phyloP scores from a whole-genome alignment of 2,888 invertebrate species.

The Microdon myrmicae region DNA sequence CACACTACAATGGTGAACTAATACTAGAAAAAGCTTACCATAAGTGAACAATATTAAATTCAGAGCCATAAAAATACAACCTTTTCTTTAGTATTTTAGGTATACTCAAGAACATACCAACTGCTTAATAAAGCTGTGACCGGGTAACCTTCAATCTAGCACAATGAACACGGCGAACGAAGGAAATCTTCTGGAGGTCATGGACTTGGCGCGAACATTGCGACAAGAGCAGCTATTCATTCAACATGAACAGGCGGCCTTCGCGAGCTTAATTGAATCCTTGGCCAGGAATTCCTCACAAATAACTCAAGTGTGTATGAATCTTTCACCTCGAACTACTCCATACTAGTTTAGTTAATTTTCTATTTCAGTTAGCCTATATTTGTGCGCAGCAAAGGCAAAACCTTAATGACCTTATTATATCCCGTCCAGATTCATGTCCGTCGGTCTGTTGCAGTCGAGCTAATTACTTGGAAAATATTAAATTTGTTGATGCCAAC shows the following conservation, averaged over 20 bases:
- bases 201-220: constrained; percentile 66
- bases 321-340: not conserved
- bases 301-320: constrained; percentile 66
- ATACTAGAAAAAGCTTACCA: no score
- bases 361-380: constrained; percentile 84
- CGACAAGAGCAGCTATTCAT: constrained; percentile 84
- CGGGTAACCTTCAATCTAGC: constrained; percentile 10
- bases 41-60: no score
- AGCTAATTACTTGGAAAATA: constrained; percentile 73
- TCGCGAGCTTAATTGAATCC: constrained; percentile 80
- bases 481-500: constrained; percentile 81
- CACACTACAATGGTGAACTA: no score
- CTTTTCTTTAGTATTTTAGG: constrained; percentile 24
- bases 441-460: constrained; percentile 81
- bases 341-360: constrained; percentile 21
- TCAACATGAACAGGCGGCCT: constrained; percentile 83
- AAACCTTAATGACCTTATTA: constrained; percentile 80
- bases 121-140: not conserved
- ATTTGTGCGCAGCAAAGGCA: constrained; percentile 87
- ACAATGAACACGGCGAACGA: constrained; percentile 64
- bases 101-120: constrained; percentile 9
- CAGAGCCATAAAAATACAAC: no score
- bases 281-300: constrained; percentile 71
- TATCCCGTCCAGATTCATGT: constrained; percentile 79
- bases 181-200: constrained; percentile 66